Evolutionary conservation across 2,888 invertebrate genomes (phyloP).

Genomic region (Pheosia tremula): DNA sequence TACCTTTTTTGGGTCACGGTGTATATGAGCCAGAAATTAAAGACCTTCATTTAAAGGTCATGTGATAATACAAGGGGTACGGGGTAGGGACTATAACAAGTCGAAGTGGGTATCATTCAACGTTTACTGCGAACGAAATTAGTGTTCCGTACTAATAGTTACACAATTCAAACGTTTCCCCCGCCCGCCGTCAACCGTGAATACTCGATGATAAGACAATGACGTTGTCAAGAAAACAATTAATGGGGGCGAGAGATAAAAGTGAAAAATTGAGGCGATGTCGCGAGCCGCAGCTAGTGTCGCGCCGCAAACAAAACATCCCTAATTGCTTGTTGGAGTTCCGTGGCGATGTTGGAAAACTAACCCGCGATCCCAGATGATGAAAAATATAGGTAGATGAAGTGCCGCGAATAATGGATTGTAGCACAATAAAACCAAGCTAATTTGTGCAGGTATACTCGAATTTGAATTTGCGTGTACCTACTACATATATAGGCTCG

Average conservation of each 20-base stretch:
- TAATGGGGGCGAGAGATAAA: constrained; percentile 53
- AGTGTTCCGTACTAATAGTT: constrained; percentile 18
- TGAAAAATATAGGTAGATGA: too few species aligned
- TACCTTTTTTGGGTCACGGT: too few species aligned
- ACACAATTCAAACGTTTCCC: constrained; percentile 30
- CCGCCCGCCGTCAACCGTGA: constrained; percentile 42
- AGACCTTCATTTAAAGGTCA: too few species aligned
- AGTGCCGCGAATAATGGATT: too few species aligned
- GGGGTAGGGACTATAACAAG: not conserved
- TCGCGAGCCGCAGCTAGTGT: constrained; percentile 8
- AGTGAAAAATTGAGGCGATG: constrained; percentile 57
- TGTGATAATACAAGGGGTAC: too few species aligned
- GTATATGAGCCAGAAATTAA: too few species aligned
- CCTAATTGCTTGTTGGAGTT: constrained; percentile 53
- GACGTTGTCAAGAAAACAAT: constrained; percentile 55
- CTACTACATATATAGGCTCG: too few species aligned
- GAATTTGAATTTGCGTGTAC: too few species aligned
- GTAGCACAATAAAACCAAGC: too few species aligned
- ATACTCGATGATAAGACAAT: constrained; percentile 48
- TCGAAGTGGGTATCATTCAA: not conserved
- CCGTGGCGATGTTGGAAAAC: not conserved
- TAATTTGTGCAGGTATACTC: too few species aligned
- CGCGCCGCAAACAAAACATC: constrained; percentile 59
- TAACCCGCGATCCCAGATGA: too few species aligned
- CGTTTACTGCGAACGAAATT: constrained; percentile 8